Percentiles rank a stretch among this genome's conserved stretches.
Conservation (phyloP, 2,888 invertebrate genomes). For the Hedychridium roseum region DNA sequence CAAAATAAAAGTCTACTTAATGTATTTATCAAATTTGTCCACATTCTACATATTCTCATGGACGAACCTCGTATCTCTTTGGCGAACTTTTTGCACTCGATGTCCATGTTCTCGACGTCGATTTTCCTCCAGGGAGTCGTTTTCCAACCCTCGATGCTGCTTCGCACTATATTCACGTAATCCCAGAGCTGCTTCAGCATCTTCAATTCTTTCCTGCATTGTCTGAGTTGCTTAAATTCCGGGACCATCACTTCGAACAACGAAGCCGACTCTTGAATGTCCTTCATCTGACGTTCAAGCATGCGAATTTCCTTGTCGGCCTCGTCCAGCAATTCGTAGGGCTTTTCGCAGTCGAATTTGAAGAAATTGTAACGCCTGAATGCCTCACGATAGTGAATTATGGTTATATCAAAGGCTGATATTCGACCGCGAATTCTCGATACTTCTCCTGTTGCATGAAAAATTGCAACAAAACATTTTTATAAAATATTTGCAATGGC, state of each 20-base stretch:
- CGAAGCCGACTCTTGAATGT: conserved; percentile 88
- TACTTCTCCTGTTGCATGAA: conserved; percentile 84
- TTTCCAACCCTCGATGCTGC: conserved; percentile 96
- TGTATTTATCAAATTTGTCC: too few species aligned
- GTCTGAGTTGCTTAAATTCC: conserved; percentile 91
- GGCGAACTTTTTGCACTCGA: conserved; percentile 97
- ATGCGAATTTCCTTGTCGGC: conserved; percentile 80
- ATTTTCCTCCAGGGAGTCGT: conserved; percentile 96
- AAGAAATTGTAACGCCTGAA: conserved; percentile 83
- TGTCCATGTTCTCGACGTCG: conserved; percentile 98
- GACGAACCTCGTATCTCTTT: conserved; percentile 80
- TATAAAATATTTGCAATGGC: conserved; percentile 4
- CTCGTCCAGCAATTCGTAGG: conserved; percentile 79
- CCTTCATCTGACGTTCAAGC: conserved; percentile 86
- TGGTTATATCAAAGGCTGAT: conserved; percentile 82
- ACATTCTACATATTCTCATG: too few species aligned
- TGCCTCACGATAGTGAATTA: conserved; percentile 85
- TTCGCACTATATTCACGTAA: conserved; percentile 87
- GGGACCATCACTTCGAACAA: conserved; percentile 95
- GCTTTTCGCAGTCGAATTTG: conserved; percentile 77
- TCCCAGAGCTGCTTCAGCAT: conserved; percentile 97
- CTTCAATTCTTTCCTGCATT: conserved; percentile 88
- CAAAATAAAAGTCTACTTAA: too few species aligned
- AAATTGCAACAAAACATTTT: too few species aligned
- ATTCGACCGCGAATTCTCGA: conserved; percentile 88